Percentiles rank a stretch among this genome's conserved stretches.
Evolutionary conservation across 2,888 invertebrate genomes (phyloP).

Genomic region (Malachius bipustulatus): DNA sequence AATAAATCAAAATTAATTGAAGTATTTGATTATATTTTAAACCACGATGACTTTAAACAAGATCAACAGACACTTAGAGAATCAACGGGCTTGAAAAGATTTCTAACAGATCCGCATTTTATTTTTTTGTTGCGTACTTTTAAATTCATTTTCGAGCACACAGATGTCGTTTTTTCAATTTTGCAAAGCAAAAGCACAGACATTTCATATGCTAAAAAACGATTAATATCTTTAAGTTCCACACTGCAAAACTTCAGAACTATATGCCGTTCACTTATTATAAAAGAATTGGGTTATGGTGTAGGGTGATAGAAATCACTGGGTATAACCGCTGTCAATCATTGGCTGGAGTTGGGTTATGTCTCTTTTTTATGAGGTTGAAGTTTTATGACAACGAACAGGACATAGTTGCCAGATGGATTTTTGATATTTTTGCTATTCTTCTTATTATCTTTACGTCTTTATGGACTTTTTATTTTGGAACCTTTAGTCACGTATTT

Average conservation of each 20-base stretch:
- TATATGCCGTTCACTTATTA: too few relatives aligned
- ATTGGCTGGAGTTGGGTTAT: too few relatives aligned
- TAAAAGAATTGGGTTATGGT: too few relatives aligned
- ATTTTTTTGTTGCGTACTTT: background rate
- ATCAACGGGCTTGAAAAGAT: slow-evolving; percentile 5
- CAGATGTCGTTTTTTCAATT: background rate
- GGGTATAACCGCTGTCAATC: too few relatives aligned
- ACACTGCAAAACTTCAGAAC: slow-evolving; percentile 1
- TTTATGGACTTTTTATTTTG: too few relatives aligned
- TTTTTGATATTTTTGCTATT: too few relatives aligned
- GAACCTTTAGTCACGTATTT: too few relatives aligned
- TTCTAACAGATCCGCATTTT: slow-evolving; percentile 2
- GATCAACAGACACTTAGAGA: slow-evolving; percentile 6
- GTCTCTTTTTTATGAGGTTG: too few relatives aligned
- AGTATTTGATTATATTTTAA: slow-evolving; percentile 13
- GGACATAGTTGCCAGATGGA: too few relatives aligned
- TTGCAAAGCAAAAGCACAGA: background rate
- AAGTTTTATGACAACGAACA: too few relatives aligned
- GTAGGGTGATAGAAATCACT: too few relatives aligned
- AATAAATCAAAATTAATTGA: slow-evolving; percentile 10
- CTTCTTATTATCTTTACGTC: too few relatives aligned
- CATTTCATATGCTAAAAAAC: slow-evolving; percentile 4
- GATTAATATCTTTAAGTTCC: background rate
- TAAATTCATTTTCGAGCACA: slow-evolving; percentile 5
- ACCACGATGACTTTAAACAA: slow-evolving; percentile 5